Evolutionary conservation across 2,797 vertebrate species (phyloP), one percentile per base, ranked within the genome.

Genomic region (Anabas testudineus): DNA sequence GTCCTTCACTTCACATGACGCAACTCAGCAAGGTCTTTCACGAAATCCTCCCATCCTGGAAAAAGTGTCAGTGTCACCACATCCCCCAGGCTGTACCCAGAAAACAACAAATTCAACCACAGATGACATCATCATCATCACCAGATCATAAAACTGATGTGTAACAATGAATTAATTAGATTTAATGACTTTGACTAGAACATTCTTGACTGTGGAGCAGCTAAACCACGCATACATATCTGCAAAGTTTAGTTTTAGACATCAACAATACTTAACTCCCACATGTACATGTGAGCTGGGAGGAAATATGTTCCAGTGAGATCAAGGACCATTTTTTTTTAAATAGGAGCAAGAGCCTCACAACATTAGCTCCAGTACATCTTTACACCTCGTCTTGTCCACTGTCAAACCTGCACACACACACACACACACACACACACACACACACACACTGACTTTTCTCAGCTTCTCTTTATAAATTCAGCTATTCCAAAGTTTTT

Each of bases 381-480:
- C 7, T n/a, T 37, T 15, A 39, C 32, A 56, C 28, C 19, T 49
- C 19, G 10, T 22, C 41, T 47, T n/a, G 4, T 58, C 14, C 18
- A 5, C 26, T 28, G 28, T 62, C 34, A 18, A 21, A 32, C 32
- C 26, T 32, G 10, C 7, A 43, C 24, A n/a, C n/a, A n/a, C n/a
- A n/a, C n/a, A n/a, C n/a, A n/a, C n/a, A n/a, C n/a, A n/a, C n/a
- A n/a, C n/a, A n/a, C n/a, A n/a, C n/a, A n/a, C n/a, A n/a, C n/a
- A n/a, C n/a, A n/a, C n/a, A n/a, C 10, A 18, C n/a, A 61, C 61
- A 63, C 32, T 24, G n/a, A 45, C 52, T 58, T 43, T 49, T 8
- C 24, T 71, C 49, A 45, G 30, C 28, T 39, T 64, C 14, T 64
- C 28, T 7, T 39, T 26, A 41, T 64, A 37, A 64, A 53, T n/a